Base-by-base conservation (phyloP, 2,113 vertebrate species). In the Sigmodon hispidus region DNA sequence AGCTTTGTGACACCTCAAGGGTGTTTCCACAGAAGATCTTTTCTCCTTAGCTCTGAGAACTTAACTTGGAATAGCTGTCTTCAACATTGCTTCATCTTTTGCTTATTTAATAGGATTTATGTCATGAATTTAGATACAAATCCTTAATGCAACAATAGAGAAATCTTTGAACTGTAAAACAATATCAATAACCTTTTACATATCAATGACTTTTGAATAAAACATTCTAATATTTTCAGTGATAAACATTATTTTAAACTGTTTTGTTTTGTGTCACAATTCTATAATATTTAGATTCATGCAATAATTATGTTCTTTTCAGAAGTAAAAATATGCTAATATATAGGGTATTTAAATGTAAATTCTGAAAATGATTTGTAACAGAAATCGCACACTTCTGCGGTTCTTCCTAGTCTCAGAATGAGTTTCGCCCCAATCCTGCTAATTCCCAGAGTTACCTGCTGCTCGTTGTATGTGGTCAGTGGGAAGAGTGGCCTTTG, bases 401-500 rank as follows among this genome's bases (percentile, higher is more conserved):
- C 2, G 83, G 1, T 63, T 79, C 55, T 87, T 91, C 29, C 75
- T 87, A 69, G 31, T 29, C 77, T 79, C 61, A 45, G 52, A 10
- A 17, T 36, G 29, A 55, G 24, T 57, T 94, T 85, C 77, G 24
- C 10, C 55, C 63, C 77, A 87, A 7, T 63, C 22, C n/a, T 69
- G 63, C 2, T 3, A 4, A 70, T 22, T 67, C n/a, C 55, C 84
- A 29, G 50, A 93, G 5, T 96, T 97, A 99, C 99, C 99, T 99
- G 99, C 92, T 98, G 98, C 29, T 99, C 99, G 34, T 94, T 99
- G 98, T 99, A 99, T 0, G 99, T 99, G 95, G 99, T 98, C 89
- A 99, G 48, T 61, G 97, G 81, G 98, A 99, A 99, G 65, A 99
- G 99, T 4, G 99, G 99, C 97, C 98, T 99, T 59, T 99, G 99